Evolutionary conservation across 2,113 vertebrate genomes (phyloP), one percentile per base, ranked within the genome.

Genomic region (Noturus placidus): DNA sequence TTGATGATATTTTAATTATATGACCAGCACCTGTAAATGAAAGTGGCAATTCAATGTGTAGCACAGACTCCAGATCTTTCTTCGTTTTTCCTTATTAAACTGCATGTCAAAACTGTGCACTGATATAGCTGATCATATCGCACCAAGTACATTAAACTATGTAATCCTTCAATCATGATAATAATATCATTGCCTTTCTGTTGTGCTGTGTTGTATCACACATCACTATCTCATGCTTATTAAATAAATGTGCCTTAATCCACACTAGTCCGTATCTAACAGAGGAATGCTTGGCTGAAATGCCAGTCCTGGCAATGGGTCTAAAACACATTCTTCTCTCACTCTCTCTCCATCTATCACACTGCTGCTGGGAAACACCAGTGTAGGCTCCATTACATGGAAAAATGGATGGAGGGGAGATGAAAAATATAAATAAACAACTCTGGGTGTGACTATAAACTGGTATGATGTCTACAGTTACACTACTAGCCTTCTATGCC

Each of bases 211-310:
- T 19, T 52, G 15, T 79, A 88, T 86, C 54, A 27, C n/a, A 78
- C 61, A 50, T 46, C 42, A 83, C 65, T 70, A 84, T 86, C 69
- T 83, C 35, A 63, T 63, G 38, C 54, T 87, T 84, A 86, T 46
- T 89, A 74, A 52, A 89, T 82, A 67, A 86, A 74, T 82, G 67
- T 63, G 35, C 72, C 35, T 72, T 61, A 70, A 81, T 77, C 46
- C 87, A 80, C 86, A 82, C 84, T 56, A 57, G 61, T 67, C 86
- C 86, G 65, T 89, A 91, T 88, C 89, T 90, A 88, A 88, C 17
- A 87, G 19, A 87, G 70, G 86, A 91, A 90, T 90, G 87, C 81
- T 81, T 50, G 83, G 70, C 78, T 89, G 88, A 79, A 22, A 88
- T 86, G 78, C 88, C 87, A 88, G 81, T 59, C 10, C 76, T 88